A percentile compares a stretch with the other conserved stretches of the same genome.
Conservation (phyloP, 2,113 vertebrate species). For the Anthoscopus minutus region DNA sequence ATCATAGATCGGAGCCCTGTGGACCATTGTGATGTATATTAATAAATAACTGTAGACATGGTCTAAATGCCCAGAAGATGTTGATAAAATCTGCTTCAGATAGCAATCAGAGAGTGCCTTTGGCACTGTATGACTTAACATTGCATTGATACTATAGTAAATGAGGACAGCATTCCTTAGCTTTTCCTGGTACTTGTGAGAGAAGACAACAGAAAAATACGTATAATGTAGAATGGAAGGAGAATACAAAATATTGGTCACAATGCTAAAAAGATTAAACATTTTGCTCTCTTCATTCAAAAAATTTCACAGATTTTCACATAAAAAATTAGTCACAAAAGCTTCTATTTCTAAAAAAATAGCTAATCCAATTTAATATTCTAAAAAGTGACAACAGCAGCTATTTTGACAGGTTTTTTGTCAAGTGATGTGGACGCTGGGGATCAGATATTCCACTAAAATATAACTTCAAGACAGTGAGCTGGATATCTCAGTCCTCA, state of each 20-base stretch:
- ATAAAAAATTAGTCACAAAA: not conserved
- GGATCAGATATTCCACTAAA: not conserved
- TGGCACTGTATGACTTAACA: not conserved
- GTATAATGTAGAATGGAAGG: not conserved
- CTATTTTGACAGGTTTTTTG: not conserved
- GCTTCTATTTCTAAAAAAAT: not conserved
- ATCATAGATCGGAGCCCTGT: not conserved
- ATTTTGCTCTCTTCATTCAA: not conserved
- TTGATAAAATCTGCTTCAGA: slow-evolving; percentile 25
- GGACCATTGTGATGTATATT: not conserved
- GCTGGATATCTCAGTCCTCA: not conserved
- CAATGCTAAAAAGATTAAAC: not conserved
- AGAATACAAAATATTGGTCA: not conserved
- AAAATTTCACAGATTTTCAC: not conserved
- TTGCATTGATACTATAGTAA: not conserved
- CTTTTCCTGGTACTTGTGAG: not conserved
- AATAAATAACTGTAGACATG: not conserved
- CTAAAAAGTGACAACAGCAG: not conserved
- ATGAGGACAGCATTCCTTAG: not conserved
- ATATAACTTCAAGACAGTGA: not conserved
- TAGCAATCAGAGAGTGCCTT: not conserved
- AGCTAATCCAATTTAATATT: not conserved
- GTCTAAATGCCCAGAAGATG: slow-evolving; percentile 13
- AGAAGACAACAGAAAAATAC: not conserved
- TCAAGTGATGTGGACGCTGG: not conserved